These are phyloP conservation scores for Philotrypesis tridentata DNA, from an alignment of 1,140 invertebrate genomes.

Conservation along the genomic window DNA sequence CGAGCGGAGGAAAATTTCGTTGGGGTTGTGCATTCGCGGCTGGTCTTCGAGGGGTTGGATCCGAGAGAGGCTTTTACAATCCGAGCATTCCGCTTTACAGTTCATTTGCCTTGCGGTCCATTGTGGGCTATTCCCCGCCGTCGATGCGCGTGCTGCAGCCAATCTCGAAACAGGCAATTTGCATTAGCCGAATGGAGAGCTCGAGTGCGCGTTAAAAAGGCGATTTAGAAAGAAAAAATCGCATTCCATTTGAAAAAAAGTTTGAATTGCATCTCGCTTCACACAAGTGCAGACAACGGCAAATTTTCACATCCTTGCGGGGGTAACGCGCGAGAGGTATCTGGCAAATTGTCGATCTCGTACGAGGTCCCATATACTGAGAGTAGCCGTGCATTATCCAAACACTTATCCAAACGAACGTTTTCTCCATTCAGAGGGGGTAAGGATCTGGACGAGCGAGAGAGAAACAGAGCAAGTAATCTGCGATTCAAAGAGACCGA, in stretches of 20 bases:
- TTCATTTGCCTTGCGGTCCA: conserved; percentile 65
- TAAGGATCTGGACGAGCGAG: conserved; percentile 1
- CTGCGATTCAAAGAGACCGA: conserved; percentile 72
- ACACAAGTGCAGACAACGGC: conserved; percentile 23
- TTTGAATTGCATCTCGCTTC: not conserved
- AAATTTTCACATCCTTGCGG: too few species aligned
- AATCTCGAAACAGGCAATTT: conserved; percentile 13
- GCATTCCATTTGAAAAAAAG: not conserved
- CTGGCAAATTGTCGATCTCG: conserved; percentile 67
- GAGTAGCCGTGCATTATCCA: conserved; percentile 37
- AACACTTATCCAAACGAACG: not conserved
- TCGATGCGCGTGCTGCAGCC: not conserved
- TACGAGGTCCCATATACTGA: conserved; percentile 24
- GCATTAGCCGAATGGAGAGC: not conserved
- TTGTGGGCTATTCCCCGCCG: conserved; percentile 46
- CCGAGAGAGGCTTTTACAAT: conserved; percentile 60
- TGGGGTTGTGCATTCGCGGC: conserved; percentile 32
- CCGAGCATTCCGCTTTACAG: conserved; percentile 67
- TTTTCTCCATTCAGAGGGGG: conserved; percentile 8
- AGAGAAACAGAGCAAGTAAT: conserved; percentile 63
- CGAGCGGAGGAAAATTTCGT: conserved; percentile 50
- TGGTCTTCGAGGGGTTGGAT: not conserved
- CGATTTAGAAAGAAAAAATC: too few species aligned
- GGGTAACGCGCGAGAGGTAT: conserved; percentile 61
- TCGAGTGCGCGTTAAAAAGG: not conserved